Base-by-base conservation (phyloP, 2,113 vertebrate species). In the Clupea harengus region DNA sequence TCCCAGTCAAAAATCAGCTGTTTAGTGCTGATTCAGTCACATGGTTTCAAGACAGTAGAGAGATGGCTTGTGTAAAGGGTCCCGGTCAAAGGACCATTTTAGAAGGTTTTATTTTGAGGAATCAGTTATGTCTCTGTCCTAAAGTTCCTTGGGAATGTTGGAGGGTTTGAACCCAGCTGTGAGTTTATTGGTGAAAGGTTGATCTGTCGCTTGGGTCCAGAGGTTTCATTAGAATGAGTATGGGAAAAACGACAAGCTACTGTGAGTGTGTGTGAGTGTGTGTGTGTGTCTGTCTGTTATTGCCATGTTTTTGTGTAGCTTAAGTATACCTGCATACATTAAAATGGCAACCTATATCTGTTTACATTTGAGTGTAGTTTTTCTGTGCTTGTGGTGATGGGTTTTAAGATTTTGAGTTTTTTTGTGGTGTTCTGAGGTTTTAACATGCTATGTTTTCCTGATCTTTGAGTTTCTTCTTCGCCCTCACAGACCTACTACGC, bases 401-500 rank as follows among this genome's bases (percentile, higher is more conserved):
- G 39, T 39, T 39, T 39, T 39, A 39, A 39, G 39, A 2, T 39
- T 39, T 39, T 39, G 39, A 39, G 39, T 1, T 39, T 39, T 39
- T 39, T 39, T 39, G 39, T 54, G 52, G 10, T 17, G 52, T 64
- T 64, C 22, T 64, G 6, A n/a, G 22, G 20, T 18, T 54, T 45
- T 44, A 18, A 11, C 54, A 13, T 28, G 11, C 25, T 3, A 0
- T 54, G 2, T 11, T 22, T 67, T 57, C 64, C 25, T 82, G 83
- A 44, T 45, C 85, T 84, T 83, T 0, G 1, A 2, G 0, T 85
- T 50, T 90, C 54, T 83, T 89, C 78, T 92, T 0, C 22, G 9
- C 88, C 91, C 46, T 86, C 88, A 89, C 92, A 99, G 98, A 99
- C 98, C 1, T 96, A 98, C 89, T 97, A 96, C 86, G 97, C 98